Conservation (phyloP, 2,113 vertebrate genomes). For the Trematomus loennbergii region DNA sequence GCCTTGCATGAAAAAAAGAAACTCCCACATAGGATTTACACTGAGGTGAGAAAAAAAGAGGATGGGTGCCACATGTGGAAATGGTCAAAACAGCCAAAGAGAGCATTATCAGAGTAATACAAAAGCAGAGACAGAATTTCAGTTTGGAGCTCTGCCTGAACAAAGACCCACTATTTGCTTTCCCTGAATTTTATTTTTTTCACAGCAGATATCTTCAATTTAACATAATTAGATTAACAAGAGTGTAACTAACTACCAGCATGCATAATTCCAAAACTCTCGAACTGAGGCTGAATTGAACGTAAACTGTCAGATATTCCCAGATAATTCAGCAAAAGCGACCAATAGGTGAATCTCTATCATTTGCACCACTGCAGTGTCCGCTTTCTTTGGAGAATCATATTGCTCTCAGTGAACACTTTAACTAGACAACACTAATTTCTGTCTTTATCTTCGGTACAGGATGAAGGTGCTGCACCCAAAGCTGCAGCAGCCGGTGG, state of each 20-base stretch:
- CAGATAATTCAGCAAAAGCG: too few relatives aligned
- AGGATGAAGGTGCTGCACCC: constrained; percentile 43
- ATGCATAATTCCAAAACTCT: too few relatives aligned
- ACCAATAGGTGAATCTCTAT: background rate
- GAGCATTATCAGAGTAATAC: too few relatives aligned
- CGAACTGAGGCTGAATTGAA: background rate
- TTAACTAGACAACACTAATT: background rate
- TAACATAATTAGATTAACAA: too few relatives aligned
- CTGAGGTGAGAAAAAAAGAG: background rate
- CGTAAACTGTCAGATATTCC: background rate
- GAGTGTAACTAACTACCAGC: too few relatives aligned
- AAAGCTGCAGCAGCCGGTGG: constrained; percentile 55
- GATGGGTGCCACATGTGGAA: background rate
- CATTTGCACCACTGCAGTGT: background rate
- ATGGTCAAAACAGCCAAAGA: background rate
- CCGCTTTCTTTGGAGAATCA: background rate
- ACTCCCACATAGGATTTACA: background rate
- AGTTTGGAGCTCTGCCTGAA: too few relatives aligned
- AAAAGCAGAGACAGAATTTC: too few relatives aligned
- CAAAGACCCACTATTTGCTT: too few relatives aligned
- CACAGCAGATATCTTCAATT: too few relatives aligned
- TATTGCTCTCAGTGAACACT: background rate
- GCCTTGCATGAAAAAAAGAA: background rate
- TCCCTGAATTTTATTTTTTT: too few relatives aligned
- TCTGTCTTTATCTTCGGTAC: background rate